These are phyloP conservation scores for Drosophila glabriapex DNA, from an alignment of 2,888 invertebrate species.

Conservation along the genomic window DNA sequence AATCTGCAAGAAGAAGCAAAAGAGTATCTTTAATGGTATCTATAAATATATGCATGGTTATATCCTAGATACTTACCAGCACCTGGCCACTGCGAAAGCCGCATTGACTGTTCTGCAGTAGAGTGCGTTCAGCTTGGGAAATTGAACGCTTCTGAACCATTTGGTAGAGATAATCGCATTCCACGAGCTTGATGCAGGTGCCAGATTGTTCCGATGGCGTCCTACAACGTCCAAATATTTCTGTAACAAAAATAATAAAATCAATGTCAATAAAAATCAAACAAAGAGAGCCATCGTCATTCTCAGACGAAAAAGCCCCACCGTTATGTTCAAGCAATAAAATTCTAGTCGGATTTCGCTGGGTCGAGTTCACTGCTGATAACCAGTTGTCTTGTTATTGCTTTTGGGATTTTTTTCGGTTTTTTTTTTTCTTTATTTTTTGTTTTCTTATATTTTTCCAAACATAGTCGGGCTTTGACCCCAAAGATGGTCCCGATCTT, in stretches of 20 bases:
- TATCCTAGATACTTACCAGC: conserved; percentile 38
- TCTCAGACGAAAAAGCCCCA: conserved; percentile 17
- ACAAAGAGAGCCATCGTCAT: background rate
- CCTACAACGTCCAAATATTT: conserved; percentile 71
- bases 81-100: conserved; percentile 87
- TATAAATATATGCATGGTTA: background rate
- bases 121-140: conserved; percentile 62
- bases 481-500: background rate
- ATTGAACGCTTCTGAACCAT: conserved; percentile 55
- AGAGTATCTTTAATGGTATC: background rate
- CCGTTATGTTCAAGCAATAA: conserved; percentile 24
- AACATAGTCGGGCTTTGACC: background rate
- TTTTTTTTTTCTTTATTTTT: conserved; percentile 12
- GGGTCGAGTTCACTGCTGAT: conserved; percentile 71
- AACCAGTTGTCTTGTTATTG: conserved; percentile 48
- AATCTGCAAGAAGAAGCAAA: conserved; percentile 39
- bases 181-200: conserved; percentile 65
- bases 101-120: conserved; percentile 88
- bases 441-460: conserved; percentile 17
- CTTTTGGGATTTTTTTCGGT: background rate
- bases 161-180: conserved; percentile 69
- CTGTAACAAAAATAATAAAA: conserved; percentile 33
- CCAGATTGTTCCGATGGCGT: conserved; percentile 72
- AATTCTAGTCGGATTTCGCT: conserved; percentile 23
- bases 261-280: background rate